A percentile compares a stretch with the other conserved stretches of the same genome.
phyloP scores from a whole-genome alignment of 2,113 vertebrate genomes.

The Corythaeola cristata region DNA sequence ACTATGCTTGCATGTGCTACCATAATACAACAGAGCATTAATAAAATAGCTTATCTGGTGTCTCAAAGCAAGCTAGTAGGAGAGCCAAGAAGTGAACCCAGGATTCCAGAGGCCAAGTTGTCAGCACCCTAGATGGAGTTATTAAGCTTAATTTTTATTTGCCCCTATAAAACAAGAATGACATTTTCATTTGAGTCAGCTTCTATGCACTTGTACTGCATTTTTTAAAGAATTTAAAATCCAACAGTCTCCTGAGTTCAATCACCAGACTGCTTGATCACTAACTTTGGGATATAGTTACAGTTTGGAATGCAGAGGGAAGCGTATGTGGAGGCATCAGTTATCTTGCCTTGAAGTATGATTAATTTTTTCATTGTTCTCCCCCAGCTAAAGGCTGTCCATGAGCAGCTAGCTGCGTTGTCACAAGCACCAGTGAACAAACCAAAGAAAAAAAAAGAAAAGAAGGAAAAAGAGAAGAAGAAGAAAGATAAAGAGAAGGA shows the following conservation, averaged over 20 bases:
- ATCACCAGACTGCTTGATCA: neutral
- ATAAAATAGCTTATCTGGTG: neutral
- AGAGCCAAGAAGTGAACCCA: neutral
- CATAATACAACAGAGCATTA: neutral
- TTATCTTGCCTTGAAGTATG: neutral
- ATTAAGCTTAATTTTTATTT: neutral
- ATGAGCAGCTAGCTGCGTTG: slow-evolving; percentile 87
- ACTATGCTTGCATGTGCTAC: neutral
- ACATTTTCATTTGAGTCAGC: neutral
- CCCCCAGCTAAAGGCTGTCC: slow-evolving; percentile 87
- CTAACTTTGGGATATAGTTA: neutral
- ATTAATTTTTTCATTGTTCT: neutral
- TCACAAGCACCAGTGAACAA: slow-evolving; percentile 88
- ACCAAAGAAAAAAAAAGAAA: slow-evolving; percentile 92
- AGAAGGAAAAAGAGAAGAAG: slow-evolving; percentile 86
- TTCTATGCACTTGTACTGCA: neutral
- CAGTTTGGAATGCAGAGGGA: neutral
- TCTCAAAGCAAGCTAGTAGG: neutral
- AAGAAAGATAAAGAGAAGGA: slow-evolving; percentile 84
- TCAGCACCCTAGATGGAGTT: neutral
- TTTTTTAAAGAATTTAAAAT: neutral
- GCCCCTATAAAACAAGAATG: neutral
- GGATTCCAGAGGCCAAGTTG: neutral
- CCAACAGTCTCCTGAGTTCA: neutral
- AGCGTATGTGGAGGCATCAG: neutral